Evolutionary conservation across 2,113 vertebrate genomes (phyloP).

Genomic region (Strigops habroptila): DNA sequence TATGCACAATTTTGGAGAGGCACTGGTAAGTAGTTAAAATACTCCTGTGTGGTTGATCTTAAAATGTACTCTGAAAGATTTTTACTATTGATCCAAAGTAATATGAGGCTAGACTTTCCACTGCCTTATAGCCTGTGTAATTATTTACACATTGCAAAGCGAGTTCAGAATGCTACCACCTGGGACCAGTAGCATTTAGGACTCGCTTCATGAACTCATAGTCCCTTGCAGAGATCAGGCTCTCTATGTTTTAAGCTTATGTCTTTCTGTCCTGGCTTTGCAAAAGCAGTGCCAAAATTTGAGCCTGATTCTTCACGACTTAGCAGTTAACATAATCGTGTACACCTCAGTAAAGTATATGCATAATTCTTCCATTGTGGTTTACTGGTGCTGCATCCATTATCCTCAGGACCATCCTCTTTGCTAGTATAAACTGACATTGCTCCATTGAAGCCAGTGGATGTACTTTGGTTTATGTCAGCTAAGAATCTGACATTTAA

Average conservation of each 20-base stretch:
- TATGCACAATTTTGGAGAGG: not conserved
- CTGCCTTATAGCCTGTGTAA: not conserved
- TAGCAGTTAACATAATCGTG: not conserved
- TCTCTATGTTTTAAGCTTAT: not conserved
- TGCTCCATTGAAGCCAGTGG: not conserved
- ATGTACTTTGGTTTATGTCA: not conserved
- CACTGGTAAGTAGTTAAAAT: not conserved
- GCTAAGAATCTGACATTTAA: not conserved
- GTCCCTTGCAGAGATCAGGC: not conserved
- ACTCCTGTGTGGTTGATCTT: not conserved
- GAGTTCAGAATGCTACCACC: not conserved
- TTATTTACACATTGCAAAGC: not conserved
- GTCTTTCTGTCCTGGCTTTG: conserved; percentile 10
- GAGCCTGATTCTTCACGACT: not conserved
- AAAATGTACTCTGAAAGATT: not conserved
- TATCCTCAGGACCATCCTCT: not conserved
- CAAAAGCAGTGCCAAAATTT: conserved; percentile 24
- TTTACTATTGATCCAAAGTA: conserved; percentile 28
- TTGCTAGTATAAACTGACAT: not conserved
- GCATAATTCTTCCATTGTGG: not conserved
- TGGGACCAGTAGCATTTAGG: not conserved
- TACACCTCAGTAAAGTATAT: not conserved
- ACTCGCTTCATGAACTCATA: not conserved
- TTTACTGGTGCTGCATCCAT: not conserved
- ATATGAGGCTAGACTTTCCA: not conserved